Conservation (phyloP, 2,113 vertebrate species). For the Cettia cetti region DNA sequence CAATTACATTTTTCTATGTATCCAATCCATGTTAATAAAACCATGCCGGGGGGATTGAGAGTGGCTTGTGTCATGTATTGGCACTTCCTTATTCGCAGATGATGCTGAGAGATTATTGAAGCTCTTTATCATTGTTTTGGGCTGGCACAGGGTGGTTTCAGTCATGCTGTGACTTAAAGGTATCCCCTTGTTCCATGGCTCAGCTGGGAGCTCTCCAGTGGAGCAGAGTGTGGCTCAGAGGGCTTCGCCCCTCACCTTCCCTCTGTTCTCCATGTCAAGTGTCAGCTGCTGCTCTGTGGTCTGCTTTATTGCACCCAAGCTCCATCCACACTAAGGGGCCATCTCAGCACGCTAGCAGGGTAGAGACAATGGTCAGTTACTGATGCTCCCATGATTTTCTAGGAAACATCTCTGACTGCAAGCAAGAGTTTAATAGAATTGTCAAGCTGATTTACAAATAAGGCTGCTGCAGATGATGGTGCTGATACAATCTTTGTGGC, state of each 20-base stretch:
- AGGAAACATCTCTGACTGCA: not conserved
- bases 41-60: not conserved
- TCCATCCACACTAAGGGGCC: fast-evolving
- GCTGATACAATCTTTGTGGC: not conserved
- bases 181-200: fast-evolving
- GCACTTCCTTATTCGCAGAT: not conserved
- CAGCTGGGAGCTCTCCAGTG: not conserved
- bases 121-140: not conserved
- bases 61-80: not conserved
- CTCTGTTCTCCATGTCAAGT: not conserved
- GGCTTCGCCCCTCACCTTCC: not conserved
- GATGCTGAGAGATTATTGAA: not conserved
- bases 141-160: not conserved
- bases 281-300: not conserved
- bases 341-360: fast-evolving
- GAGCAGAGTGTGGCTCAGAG: not conserved
- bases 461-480: not conserved
- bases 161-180: not conserved
- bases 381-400: not conserved
- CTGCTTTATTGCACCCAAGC: not conserved
- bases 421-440: not conserved
- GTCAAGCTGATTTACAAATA: not conserved
- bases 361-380: not conserved
- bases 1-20: not conserved
- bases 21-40: not conserved